A percentile compares a stretch with the other conserved stretches of the same genome.
phyloP scores from a whole-genome alignment of 2,113 vertebrate species.

The Sclerurus mexicanus region DNA sequence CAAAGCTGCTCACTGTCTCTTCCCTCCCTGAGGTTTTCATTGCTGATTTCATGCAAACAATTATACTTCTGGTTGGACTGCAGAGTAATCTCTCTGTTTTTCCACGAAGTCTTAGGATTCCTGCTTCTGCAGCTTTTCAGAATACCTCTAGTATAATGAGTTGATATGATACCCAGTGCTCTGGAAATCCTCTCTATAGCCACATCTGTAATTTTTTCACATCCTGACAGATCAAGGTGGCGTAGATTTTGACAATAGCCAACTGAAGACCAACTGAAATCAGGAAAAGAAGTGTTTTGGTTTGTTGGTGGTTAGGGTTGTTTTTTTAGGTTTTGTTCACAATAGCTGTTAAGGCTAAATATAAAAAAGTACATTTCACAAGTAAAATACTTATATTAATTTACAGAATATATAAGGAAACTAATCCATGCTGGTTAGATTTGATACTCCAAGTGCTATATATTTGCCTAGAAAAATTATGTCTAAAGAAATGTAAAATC shows the following conservation, averaged over 20 bases:
- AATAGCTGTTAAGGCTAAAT: neutral
- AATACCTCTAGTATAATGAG: slow-evolving; percentile 54
- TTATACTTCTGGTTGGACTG: slow-evolving; percentile 57
- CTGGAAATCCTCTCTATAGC: slow-evolving; percentile 87
- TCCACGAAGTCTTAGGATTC: slow-evolving; percentile 65
- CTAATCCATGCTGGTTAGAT: neutral
- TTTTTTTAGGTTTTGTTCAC: neutral
- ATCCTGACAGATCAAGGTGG: slow-evolving; percentile 94
- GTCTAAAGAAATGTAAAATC: neutral
- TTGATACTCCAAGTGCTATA: neutral
- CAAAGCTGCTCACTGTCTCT: slow-evolving; percentile 60
- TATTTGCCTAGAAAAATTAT: neutral
- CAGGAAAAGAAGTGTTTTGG: neutral
- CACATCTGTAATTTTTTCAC: slow-evolving; percentile 91
- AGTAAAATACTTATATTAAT: neutral
- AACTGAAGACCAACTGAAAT: slow-evolving; percentile 84
- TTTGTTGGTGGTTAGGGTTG: neutral
- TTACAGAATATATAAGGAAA: neutral
- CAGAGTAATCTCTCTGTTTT: slow-evolving; percentile 68
- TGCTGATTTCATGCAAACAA: slow-evolving; percentile 54
- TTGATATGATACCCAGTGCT: slow-evolving; percentile 82
- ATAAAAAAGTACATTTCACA: neutral
- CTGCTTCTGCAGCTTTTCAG: slow-evolving; percentile 69
- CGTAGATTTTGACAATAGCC: slow-evolving; percentile 84
- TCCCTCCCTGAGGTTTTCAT: slow-evolving; percentile 52